Conservation (phyloP, 2,797 vertebrate genomes). For the Hyperoplus lanceolatus region DNA sequence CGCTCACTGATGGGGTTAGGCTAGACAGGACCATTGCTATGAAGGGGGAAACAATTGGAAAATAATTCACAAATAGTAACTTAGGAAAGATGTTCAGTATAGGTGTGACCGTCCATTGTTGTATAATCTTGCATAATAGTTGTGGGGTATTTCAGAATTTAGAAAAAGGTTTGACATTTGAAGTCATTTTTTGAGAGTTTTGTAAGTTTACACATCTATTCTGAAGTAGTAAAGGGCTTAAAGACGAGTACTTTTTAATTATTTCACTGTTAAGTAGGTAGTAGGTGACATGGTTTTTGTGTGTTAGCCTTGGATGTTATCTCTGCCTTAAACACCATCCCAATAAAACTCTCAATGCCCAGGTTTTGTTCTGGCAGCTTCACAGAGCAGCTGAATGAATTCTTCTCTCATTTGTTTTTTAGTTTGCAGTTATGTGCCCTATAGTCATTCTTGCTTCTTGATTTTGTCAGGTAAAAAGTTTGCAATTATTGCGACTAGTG, state of each 20-base stretch:
- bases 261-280: background rate
- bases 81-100: conserved; percentile 4
- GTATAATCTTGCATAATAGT: conserved; percentile 2
- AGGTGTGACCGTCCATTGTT: background rate
- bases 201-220: background rate
- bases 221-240: background rate
- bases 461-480: background rate
- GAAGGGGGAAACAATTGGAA: conserved; percentile 37
- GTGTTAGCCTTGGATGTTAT: background rate
- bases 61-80: conserved; percentile 33
- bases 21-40: conserved; percentile 22
- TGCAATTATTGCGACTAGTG: background rate
- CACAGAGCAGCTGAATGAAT: background rate
- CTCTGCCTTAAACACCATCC: background rate
- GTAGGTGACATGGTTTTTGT: background rate
- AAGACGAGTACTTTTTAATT: background rate
- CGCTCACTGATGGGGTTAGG: conserved; percentile 12
- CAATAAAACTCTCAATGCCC: background rate
- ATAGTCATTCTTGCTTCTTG: background rate
- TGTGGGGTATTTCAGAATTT: background rate
- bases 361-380: background rate
- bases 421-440: background rate
- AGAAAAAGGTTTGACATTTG: background rate
- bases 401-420: conserved; percentile 9
- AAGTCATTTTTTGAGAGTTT: background rate